Evolutionary conservation across 2,113 vertebrate species (phyloP).

Genomic region (Mustelus asterias): DNA sequence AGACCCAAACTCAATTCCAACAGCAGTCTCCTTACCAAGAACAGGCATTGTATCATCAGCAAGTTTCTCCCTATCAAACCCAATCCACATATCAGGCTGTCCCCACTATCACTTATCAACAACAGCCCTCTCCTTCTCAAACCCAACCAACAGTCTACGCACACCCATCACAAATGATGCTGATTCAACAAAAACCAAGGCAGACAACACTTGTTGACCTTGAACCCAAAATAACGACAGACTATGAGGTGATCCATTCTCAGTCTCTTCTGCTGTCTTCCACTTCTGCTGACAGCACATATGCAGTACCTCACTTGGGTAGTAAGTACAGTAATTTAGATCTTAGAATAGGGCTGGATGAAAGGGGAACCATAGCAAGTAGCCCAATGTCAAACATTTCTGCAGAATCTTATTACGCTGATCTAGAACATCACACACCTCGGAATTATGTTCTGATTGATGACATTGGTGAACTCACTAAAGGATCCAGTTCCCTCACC

Average conservation of each 20-base stretch:
- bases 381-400: slow-evolving; percentile 96
- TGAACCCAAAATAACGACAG: slow-evolving; percentile 87
- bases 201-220: slow-evolving; percentile 76
- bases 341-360: slow-evolving; percentile 84
- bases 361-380: slow-evolving; percentile 85
- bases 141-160: slow-evolving; percentile 76
- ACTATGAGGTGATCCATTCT: slow-evolving; percentile 90
- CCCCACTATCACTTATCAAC: slow-evolving; percentile 77
- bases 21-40: slow-evolving; percentile 85
- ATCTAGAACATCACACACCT: slow-evolving; percentile 84
- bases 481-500: slow-evolving; percentile 70
- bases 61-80: slow-evolving; percentile 84
- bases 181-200: slow-evolving; percentile 82
- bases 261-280: slow-evolving; percentile 83
- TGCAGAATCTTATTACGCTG: slow-evolving; percentile 92
- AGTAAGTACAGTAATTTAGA: slow-evolving; percentile 87
- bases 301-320: slow-evolving; percentile 75
- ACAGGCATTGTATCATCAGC: slow-evolving; percentile 83
- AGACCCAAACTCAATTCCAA: slow-evolving; percentile 82
- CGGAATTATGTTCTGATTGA: slow-evolving; percentile 93
- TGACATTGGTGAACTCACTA: slow-evolving; percentile 91
- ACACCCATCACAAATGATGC: slow-evolving; percentile 78
- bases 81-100: slow-evolving; percentile 86
- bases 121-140: slow-evolving; percentile 74
- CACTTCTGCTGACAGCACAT: slow-evolving; percentile 76